phyloP scores from a whole-genome alignment of 1,140 invertebrate species.

The Drosophila willistoni region DNA sequence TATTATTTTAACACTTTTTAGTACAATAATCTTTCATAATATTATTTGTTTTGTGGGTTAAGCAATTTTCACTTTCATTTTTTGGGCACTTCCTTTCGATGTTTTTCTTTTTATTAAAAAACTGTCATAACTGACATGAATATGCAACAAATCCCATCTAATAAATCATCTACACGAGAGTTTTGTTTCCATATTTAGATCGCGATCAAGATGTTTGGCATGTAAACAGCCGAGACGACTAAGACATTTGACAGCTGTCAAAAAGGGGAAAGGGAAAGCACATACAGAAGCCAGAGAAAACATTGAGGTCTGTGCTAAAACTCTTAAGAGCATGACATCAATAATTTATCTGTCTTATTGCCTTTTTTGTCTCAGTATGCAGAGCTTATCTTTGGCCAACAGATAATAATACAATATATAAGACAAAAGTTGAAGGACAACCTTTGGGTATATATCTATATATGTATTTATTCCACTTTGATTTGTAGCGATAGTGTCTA shows the following conservation, averaged over 20 bases:
- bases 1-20: conserved; percentile 40
- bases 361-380: conserved; percentile 6
- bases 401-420: conserved; percentile 24
- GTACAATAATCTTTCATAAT: conserved; percentile 30
- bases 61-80: conserved; percentile 41
- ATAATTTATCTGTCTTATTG: conserved; percentile 46
- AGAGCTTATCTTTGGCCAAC: conserved; percentile 33
- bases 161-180: conserved; percentile 43
- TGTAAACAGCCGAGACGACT: conserved; percentile 24
- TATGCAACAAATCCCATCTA: conserved; percentile 47
- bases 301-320: conserved; percentile 1
- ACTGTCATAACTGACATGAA: conserved; percentile 48
- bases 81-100: conserved; percentile 16
- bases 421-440: conserved; percentile 24
- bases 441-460: background rate
- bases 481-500: background rate
- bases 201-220: conserved; percentile 19
- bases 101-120: conserved; percentile 4
- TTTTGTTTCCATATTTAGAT: conserved; percentile 23
- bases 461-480: conserved; percentile 1
- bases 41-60: conserved; percentile 12
- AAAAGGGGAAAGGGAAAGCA: background rate
- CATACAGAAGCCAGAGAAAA: background rate
- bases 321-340: conserved; percentile 46
- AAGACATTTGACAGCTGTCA: conserved; percentile 42